Base-by-base conservation (phyloP, 2,113 vertebrate genomes). In the Hiodon alosoides region DNA sequence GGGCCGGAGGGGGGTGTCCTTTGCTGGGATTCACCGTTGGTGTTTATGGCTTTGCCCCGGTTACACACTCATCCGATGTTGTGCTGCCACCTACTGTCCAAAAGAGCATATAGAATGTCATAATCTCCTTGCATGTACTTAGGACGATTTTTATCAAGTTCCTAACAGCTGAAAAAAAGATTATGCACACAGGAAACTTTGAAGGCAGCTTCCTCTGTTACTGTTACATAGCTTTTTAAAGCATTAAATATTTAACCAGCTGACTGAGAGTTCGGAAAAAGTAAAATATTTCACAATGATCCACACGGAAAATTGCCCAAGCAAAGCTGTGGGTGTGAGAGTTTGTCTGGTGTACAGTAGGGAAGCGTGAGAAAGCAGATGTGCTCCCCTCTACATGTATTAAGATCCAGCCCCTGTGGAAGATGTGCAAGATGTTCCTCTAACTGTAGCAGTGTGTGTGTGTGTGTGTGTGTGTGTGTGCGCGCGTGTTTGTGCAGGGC, bases 401-500 rank as follows among this genome's bases (percentile, higher is more conserved):
- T 31, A 31, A 31, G 31, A 31, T 31, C 31, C 31, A 31, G 31
- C 31, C 31, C 31, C 31, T 31, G 31, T 31, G 31, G 31, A 31
- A 31, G 31, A 31, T 31, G 31, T 31, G 31, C 31, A 31, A 31
- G 31, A 31, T 31, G 31, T 31, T 31, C 31, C 31, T 31, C 16
- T n/a, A 52, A n/a, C 66, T 52, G 66, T 3, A 3, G 3, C 16
- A 1, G n/a, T 7, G 16, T 8, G 4, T 50, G 3, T 8, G 4
- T 47, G 50, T 68, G 54, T 55, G 52, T 54, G 8, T 55, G 7
- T 64, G 8, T 67, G 60, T 59, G 8, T 59, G 16, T 66, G 14
- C 13, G 48, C 62, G 58, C 64, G 5, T 76, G 53, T 9, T 0
- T n/a, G n/a, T 48, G 3, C 86, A 96, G 95, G 95, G 95, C 82